A percentile compares a stretch with the other conserved stretches of the same genome.
These are phyloP conservation scores for Aphelinus certus DNA, from an alignment of 1,140 invertebrate genomes.

Conservation along the genomic window DNA sequence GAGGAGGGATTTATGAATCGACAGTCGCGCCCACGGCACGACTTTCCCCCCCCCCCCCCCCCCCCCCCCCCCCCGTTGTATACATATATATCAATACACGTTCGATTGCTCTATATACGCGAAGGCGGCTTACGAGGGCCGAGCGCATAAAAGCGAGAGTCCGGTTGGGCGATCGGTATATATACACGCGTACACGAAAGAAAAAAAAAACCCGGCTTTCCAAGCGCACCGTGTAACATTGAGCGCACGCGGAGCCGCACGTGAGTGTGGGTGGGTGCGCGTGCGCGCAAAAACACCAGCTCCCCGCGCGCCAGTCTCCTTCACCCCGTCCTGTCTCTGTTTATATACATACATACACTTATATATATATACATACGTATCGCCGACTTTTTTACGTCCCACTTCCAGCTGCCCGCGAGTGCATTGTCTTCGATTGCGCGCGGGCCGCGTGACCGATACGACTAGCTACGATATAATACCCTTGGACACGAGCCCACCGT, in stretches of 20 bases:
- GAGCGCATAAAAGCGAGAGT: constrained; percentile 34
- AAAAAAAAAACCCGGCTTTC: constrained; percentile 51
- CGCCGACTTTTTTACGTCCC: no score
- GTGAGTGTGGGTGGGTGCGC: constrained; percentile 55
- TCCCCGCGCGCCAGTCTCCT: background rate
- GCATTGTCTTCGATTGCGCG: no score
- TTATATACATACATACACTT: no score
- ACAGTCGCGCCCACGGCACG: no score
- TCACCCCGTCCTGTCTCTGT: no score
- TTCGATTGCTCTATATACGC: constrained; percentile 14
- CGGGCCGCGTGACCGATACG: no score
- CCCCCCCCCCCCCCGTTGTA: no score
- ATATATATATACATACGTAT: no score
- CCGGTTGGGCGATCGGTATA: constrained; percentile 9
- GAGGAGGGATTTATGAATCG: background rate
- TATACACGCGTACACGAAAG: constrained; percentile 1
- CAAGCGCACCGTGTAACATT: constrained; percentile 14
- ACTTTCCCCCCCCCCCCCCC: no score
- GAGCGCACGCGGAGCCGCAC: constrained; percentile 59
- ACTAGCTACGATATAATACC: no score
- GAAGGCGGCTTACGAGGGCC: background rate
- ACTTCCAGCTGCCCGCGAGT: no score
- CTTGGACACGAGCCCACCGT: no score
- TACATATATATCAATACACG: background rate
- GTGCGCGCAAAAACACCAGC: background rate